Base-by-base conservation (phyloP, 2,797 vertebrate species). In the Salarias fasciatus region DNA sequence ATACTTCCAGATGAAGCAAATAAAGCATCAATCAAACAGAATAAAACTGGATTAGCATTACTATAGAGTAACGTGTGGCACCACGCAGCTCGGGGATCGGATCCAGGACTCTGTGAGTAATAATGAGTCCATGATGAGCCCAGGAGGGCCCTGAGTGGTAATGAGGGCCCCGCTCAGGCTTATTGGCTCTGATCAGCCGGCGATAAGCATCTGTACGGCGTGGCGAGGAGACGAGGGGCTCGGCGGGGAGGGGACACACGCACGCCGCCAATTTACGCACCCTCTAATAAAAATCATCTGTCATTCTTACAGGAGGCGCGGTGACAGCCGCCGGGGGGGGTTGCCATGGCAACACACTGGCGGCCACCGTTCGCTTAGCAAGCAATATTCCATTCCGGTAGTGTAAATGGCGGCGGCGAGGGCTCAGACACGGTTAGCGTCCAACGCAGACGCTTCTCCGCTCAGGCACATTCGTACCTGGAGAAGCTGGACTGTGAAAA, bases 201-300 rank as follows among this genome's bases (percentile, higher is more conserved):
- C 80, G 92, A 92, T 93, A 93, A 92, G 88, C 90, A 89, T 94
- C 92, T 93, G 92, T 80, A 87, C n/a, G n/a, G n/a, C n/a, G n/a
- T n/a, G 69, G 80, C 78, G 91, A 89, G 47, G 14, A 9, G 33
- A 35, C 33, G 33, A 35, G 33, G n/a, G n/a, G n/a, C n/a, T n/a
- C n/a, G n/a, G n/a, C n/a, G n/a, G n/a, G n/a, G 5, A 9, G 33
- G 35, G 33, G 33, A 35, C 9, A 9, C 6, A 3, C 86, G 84
- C 88, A 92, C 91, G 83, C 58, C 76, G 88, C 86, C 89, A 90
- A 94, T 95, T 95, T 94, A 93, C 90, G 91, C 89, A 81, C 89
- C 85, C 89, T 94, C 89, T 94, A 94, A 93, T 94, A 95, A 95
- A 94, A 90, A 88, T 88, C 87, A 93, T 96, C 94, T 94, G 93